phyloP scores from a whole-genome alignment of 2,888 invertebrate species.

The Eupithecia tripunctaria region DNA sequence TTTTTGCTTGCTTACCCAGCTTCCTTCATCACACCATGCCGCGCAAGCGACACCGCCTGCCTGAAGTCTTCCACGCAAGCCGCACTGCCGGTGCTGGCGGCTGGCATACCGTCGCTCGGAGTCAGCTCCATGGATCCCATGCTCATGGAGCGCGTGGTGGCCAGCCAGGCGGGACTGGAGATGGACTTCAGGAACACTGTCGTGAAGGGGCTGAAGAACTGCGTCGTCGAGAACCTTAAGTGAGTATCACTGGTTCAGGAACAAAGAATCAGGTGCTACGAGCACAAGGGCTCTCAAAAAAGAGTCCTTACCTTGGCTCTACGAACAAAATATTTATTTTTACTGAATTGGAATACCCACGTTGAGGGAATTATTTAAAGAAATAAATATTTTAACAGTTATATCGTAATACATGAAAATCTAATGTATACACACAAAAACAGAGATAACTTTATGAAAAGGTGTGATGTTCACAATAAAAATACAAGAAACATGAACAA shows the following conservation, averaged over 20 bases:
- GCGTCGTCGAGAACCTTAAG: conserved; percentile 61
- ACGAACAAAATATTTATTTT: not conserved
- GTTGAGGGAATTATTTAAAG: no score
- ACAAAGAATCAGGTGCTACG: not conserved
- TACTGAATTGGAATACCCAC: no score
- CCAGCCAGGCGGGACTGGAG: conserved; percentile 64
- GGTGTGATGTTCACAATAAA: no score
- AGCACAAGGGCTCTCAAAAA: not conserved
- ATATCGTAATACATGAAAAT: no score
- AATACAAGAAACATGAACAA: no score
- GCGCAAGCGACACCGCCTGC: conserved; percentile 57
- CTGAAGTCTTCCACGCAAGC: conserved; percentile 61
- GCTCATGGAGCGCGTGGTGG: conserved; percentile 57
- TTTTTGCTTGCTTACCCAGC: conserved; percentile 51
- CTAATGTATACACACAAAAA: no score
- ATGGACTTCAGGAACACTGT: conserved; percentile 70
- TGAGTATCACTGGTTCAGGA: conserved; percentile 48
- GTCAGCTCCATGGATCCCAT: conserved; percentile 69
- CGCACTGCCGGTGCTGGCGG: conserved; percentile 62
- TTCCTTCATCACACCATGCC: conserved; percentile 67
- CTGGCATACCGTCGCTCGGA: conserved; percentile 64
- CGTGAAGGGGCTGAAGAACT: conserved; percentile 67
- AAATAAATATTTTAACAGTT: no score
- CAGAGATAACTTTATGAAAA: no score
- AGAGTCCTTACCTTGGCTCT: no score